Base-by-base conservation (phyloP, 1,140 invertebrate species). In the Gonioctena quinquepunctata region DNA sequence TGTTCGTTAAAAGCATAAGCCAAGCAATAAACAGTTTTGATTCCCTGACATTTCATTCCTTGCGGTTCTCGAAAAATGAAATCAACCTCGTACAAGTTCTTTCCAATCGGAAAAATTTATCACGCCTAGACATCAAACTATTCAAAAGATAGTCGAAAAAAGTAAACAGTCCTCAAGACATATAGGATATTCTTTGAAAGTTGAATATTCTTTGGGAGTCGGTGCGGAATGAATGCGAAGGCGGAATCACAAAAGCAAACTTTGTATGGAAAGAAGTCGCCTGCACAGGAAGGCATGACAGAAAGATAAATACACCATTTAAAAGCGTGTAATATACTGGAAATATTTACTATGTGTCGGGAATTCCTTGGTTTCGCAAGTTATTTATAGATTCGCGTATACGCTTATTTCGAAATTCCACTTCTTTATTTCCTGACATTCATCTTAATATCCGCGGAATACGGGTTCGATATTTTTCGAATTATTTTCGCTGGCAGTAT, bases 221-320 rank as follows among this genome's bases (percentile, higher is more conserved):
- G 52, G 52, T 23, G 28, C 56, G 56, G 56, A 11, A 23, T 23
- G 52, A 23, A 23, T 21, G 52, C 21, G 26, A 19, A 62, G 60
- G 71, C 68, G 60, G 71, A 72, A 72, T 72, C 71, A 69, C 67
- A 72, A 72, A 71, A 69, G 71, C 64, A 69, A 72, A 74, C 64
- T 76, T 72, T 62, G 28, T 72, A 72, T 72, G 60, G 71, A 69
- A 72, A 65, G 66, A 69, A 69, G 59, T 62, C 71, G 67, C 50
- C 63, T 27, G 61, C 67, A 59, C 66, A 72, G 67, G 67, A 68
- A 69, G 52, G 52, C 61, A 69, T 65, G 71, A 69, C 71, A 72
- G 70, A 69, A 72, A 72, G 71, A 72, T 72, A 72, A 72, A 72
- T 72, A 72, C 33, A 66, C 68, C 61, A 65, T 64, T 62, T 72